These are phyloP conservation scores for Centrocercus urophasianus DNA, from an alignment of 2,113 vertebrate genomes.

Conservation along the genomic window DNA sequence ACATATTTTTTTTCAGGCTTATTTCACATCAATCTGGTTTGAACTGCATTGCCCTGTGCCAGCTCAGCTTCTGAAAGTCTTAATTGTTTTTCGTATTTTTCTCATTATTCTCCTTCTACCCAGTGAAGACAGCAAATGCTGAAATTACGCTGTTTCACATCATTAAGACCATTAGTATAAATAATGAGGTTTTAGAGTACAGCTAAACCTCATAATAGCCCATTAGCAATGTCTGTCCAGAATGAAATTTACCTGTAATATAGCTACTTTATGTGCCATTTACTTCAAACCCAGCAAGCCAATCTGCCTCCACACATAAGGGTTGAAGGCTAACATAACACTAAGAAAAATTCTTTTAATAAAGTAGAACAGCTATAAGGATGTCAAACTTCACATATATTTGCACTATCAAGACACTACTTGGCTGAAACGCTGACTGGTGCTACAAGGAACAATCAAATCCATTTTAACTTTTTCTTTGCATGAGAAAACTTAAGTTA, in stretches of 20 bases:
- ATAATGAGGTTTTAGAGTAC: conserved; percentile 11
- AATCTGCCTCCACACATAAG: neutral
- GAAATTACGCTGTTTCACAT: conserved; percentile 1
- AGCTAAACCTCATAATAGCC: neutral
- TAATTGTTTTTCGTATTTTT: conserved; percentile 61
- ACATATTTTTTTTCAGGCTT: conserved; percentile 23
- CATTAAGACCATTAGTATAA: conserved; percentile 15
- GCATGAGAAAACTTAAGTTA: neutral
- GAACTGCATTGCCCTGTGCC: conserved; percentile 1
- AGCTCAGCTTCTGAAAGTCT: conserved; percentile 42
- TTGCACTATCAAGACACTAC: fast-evolving
- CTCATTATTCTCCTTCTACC: conserved; percentile 16
- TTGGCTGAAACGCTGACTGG: neutral
- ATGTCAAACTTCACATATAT: neutral
- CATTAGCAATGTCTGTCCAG: conserved; percentile 15
- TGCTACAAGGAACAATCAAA: neutral
- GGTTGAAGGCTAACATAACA: neutral
- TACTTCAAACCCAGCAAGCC: neutral
- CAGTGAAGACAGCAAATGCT: conserved; percentile 10
- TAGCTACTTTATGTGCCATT: neutral
- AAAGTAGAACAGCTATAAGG: neutral
- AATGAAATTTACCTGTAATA: conserved; percentile 1
- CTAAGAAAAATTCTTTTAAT: neutral
- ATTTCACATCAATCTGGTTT: conserved; percentile 46
- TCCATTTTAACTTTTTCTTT: neutral